These are phyloP conservation scores for Cenopis cana DNA, from an alignment of 2,888 invertebrate genomes.

Conservation along the genomic window DNA sequence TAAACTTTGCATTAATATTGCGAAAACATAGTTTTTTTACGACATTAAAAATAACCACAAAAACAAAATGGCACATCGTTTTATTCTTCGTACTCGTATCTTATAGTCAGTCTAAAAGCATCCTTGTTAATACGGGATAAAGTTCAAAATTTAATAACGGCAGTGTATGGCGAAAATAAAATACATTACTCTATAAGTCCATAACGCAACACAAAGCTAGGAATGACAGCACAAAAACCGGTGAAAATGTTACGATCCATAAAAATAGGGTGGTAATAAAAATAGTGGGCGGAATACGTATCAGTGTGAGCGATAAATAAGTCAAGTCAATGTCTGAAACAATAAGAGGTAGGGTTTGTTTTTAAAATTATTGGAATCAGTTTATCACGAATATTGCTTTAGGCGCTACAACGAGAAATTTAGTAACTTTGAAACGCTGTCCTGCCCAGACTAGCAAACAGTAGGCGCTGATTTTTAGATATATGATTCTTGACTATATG, in stretches of 20 bases:
- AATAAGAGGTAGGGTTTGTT: too few species aligned
- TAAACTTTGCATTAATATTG: too few species aligned
- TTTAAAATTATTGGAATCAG: too few species aligned
- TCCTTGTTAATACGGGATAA: neutral
- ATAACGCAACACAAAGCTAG: constrained; percentile 32
- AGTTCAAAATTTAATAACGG: neutral
- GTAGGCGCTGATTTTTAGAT: too few species aligned
- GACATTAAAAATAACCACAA: constrained; percentile 1
- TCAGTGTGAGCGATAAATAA: constrained; percentile 23
- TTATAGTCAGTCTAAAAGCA: neutral
- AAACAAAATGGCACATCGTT: neutral
- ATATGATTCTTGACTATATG: too few species aligned
- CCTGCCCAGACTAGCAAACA: too few species aligned
- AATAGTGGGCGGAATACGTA: constrained; percentile 40
- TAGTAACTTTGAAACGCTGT: too few species aligned
- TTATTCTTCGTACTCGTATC: neutral
- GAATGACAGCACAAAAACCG: constrained; percentile 28
- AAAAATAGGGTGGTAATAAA: constrained; percentile 47
- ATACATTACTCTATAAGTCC: constrained; percentile 2
- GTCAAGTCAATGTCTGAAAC: neutral
- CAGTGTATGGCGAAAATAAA: neutral
- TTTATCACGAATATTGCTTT: too few species aligned
- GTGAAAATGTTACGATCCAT: constrained; percentile 46
- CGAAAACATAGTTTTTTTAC: too few species aligned
- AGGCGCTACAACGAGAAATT: too few species aligned